These are phyloP conservation scores for Lichenostomus cassidix DNA, from an alignment of 2,113 vertebrate species.

Conservation along the genomic window DNA sequence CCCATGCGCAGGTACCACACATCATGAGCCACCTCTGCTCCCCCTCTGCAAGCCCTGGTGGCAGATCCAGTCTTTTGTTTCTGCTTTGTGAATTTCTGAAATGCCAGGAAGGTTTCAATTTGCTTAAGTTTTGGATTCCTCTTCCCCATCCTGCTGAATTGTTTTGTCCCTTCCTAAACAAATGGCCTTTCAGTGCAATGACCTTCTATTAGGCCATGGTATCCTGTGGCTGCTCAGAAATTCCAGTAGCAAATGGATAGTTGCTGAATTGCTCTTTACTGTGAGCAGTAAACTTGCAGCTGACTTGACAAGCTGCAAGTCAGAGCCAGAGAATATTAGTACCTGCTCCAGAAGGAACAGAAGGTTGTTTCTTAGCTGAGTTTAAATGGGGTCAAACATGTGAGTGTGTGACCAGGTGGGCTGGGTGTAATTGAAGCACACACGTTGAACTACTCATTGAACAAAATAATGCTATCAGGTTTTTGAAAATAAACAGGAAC, in stretches of 20 bases:
- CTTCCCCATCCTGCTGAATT: neutral
- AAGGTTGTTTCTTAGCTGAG: neutral
- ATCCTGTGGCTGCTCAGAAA: neutral
- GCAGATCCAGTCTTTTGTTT: neutral
- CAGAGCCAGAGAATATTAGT: neutral
- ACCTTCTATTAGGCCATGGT: slow-evolving; percentile 2
- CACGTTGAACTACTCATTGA: neutral
- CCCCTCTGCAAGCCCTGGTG: neutral
- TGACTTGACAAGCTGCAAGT: slow-evolving; percentile 21
- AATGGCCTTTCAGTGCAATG: neutral
- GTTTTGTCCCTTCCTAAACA: neutral
- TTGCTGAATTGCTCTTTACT: neutral
- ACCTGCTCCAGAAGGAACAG: slow-evolving; percentile 17
- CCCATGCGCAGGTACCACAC: accelerated
- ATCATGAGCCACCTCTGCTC: accelerated
- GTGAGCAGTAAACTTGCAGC: no score
- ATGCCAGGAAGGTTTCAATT: neutral
- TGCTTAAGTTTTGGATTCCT: neutral
- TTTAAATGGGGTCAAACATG: neutral
- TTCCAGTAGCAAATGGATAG: neutral
- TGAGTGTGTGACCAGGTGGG: slow-evolving; percentile 1
- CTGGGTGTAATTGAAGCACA: neutral
- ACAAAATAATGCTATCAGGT: neutral
- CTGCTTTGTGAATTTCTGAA: neutral
- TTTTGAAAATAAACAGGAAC: neutral